phyloP scores from a whole-genome alignment of 2,797 vertebrate species.

The Agapornis canus region DNA sequence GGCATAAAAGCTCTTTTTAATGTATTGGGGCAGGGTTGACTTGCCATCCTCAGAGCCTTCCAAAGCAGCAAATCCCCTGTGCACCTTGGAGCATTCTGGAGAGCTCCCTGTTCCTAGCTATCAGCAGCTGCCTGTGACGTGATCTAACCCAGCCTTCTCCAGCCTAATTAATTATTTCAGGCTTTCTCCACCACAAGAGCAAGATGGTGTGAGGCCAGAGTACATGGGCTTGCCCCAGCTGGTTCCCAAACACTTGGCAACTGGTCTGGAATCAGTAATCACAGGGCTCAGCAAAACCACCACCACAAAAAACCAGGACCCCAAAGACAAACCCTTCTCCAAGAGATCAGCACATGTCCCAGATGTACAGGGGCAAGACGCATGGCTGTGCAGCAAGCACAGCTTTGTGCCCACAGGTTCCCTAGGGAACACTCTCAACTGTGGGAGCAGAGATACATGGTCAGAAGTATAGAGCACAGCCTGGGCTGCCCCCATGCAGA shows the following conservation, averaged over 20 bases:
- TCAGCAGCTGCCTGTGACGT: fast-evolving
- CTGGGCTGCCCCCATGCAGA: neutral
- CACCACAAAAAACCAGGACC: fast-evolving
- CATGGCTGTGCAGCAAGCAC: fast-evolving
- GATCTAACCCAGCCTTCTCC: neutral
- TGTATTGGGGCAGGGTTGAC: fast-evolving
- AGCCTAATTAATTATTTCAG: neutral
- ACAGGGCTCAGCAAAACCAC: neutral
- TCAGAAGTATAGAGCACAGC: neutral
- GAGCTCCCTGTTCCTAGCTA: neutral
- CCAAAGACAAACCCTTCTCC: neutral
- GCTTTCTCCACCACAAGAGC: neutral
- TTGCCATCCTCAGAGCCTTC: neutral
- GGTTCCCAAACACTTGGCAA: neutral
- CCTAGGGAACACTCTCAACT: fast-evolving
- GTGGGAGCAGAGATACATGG: neutral
- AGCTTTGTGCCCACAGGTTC: fast-evolving
- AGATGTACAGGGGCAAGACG: fast-evolving
- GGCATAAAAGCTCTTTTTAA: neutral
- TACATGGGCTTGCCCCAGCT: fast-evolving
- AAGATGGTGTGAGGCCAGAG: fast-evolving
- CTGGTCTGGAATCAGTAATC: no score
- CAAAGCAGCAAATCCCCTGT: fast-evolving
- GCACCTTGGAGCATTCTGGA: neutral
- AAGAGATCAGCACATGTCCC: neutral